Base-by-base conservation (phyloP, 2,113 vertebrate species). In the Sigmodon hispidus region DNA sequence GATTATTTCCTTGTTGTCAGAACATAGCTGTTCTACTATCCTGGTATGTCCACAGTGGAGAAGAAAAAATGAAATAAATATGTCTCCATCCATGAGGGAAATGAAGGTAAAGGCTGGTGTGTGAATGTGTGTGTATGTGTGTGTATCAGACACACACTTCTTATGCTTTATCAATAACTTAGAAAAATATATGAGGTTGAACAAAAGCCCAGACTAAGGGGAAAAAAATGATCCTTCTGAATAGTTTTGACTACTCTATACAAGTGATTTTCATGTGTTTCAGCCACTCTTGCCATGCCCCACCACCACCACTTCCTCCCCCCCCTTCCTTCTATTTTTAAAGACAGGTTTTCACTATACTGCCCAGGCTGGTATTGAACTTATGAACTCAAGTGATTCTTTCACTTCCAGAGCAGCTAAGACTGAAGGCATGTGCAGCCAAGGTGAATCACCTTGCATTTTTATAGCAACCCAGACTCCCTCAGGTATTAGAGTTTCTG, bases 1-100 rank as follows among this genome's bases (percentile, higher is more conserved):
- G 93, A 89, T 91, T 76, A 84, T 96, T 95, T 89, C 40, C 34
- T 79, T 97, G 93, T 88, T 21, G 21, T 92, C 61, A 88, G 89
- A 94, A 96, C 0, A 12, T 67, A 88, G 91, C 61, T 96, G 85
- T 65, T 89, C 91, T 90, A 67, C 83, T 91, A 97, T 48, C 50
- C 63, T 87, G 36, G 4, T 4, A 50, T 72, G 43, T 84, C 77
- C 73, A 65, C 40, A 24, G 45, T 10, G 19, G 55, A 83, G 22
- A n/a, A 86, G 40, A 45, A 80, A 81, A 95, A 61, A 4, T 36
- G 70, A 61, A 72, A 81, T 59, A 95, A 90, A 89, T 36, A 72
- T 26, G 85, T n/a, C 92, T 91, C 50, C 31, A 70, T 19, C 48
- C 61, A 43, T 16, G 17, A 89, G 36, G 31, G n/a, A 45, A 87